Evolutionary conservation across 2,113 vertebrate species (phyloP).

Genomic region (Opisthocomus hoazin): DNA sequence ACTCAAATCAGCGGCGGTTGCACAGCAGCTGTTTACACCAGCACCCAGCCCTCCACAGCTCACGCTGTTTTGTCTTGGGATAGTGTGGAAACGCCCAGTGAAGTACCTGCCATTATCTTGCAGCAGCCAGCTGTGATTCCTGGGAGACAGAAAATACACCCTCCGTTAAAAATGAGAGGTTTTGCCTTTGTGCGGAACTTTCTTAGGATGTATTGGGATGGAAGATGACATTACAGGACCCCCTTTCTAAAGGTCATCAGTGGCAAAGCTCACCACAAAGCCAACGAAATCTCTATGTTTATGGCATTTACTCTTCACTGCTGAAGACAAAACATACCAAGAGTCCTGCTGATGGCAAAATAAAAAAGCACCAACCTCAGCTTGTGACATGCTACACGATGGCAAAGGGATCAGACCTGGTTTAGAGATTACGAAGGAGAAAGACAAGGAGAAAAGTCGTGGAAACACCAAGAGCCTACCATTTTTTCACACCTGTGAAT

Average conservation of each 20-base stretch:
- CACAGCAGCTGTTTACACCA: background rate
- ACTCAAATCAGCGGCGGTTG: background rate
- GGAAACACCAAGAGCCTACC: background rate
- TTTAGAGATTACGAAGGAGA: background rate
- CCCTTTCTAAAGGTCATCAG: background rate
- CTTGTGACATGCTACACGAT: background rate
- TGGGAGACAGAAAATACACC: background rate
- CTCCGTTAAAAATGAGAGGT: background rate
- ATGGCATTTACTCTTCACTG: background rate
- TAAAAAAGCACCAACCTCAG: background rate
- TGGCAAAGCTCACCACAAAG: background rate
- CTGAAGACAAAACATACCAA: background rate
- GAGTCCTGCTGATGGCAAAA: background rate
- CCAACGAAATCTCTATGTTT: background rate
- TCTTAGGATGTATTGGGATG: background rate
- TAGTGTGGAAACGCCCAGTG: background rate
- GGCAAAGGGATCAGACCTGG: background rate
- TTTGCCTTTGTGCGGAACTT: background rate
- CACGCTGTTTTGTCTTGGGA: background rate
- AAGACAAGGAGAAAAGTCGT: background rate
- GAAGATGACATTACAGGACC: background rate
- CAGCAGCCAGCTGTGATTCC: background rate
- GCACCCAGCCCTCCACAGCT: background rate
- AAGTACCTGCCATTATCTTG: background rate
- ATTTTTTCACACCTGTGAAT: background rate